Evolutionary conservation across 1,140 invertebrate genomes (phyloP).

Genomic region (Trachymyrmex septentrionalis): DNA sequence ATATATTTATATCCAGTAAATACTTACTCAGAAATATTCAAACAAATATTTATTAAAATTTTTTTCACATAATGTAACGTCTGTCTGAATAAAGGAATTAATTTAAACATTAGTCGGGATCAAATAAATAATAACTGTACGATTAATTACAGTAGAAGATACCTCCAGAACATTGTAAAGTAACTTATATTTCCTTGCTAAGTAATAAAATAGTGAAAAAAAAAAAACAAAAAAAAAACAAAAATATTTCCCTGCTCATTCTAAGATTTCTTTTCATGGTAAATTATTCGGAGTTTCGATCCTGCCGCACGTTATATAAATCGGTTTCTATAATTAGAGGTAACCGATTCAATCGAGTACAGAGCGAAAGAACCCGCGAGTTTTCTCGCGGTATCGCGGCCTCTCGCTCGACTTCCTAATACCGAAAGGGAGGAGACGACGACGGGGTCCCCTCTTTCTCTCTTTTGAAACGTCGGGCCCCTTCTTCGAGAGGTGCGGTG

Average conservation of each 20-base stretch:
- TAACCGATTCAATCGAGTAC: constrained; percentile 33
- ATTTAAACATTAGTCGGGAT: background rate
- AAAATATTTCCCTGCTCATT: background rate
- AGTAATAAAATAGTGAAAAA: background rate
- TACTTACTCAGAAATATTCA: no score
- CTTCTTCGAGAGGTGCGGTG: constrained; percentile 29
- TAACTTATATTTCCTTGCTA: background rate
- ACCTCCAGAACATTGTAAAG: background rate
- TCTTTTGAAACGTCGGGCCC: constrained; percentile 26
- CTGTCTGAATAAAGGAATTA: background rate
- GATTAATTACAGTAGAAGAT: background rate
- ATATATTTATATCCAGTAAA: no score
- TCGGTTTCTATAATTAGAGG: constrained; percentile 53
- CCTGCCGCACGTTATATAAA: constrained; percentile 39
- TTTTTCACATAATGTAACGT: no score
- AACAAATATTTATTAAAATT: no score
- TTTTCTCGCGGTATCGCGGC: constrained; percentile 56
- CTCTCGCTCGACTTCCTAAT: constrained; percentile 67
- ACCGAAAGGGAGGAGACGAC: constrained; percentile 61
- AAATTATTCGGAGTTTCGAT: constrained; percentile 36
- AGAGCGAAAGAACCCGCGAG: constrained; percentile 47
- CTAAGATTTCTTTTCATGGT: background rate
- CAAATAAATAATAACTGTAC: background rate
- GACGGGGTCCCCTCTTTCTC: constrained; percentile 36
- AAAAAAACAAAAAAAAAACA: constrained; percentile 9